Conservation (phyloP, 1,140 invertebrate genomes). For the Triops longicaudatus region DNA sequence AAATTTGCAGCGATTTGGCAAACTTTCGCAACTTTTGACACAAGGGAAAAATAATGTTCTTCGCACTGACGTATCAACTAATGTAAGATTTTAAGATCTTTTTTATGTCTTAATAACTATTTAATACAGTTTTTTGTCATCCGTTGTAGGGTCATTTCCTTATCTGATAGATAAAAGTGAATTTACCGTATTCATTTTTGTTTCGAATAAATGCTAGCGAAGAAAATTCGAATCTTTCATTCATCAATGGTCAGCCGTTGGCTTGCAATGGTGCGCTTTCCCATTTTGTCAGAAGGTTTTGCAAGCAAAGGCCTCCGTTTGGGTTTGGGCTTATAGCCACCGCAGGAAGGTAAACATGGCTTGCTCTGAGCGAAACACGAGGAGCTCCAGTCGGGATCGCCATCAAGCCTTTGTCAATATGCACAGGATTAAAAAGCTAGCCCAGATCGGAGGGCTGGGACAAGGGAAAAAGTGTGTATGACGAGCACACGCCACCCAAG, state of each 20-base stretch:
- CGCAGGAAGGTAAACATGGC: background rate
- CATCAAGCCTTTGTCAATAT: conserved; percentile 15
- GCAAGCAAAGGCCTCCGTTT: background rate
- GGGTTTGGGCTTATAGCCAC: background rate
- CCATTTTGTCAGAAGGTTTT: background rate
- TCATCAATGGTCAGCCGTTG: background rate
- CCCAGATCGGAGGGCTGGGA: background rate
- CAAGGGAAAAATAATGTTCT: no score
- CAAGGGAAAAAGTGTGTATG: background rate
- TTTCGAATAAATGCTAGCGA: no score
- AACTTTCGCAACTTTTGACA: no score
- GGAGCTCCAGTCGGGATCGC: background rate
- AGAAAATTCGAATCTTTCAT: no score
- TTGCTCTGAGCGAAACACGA: background rate
- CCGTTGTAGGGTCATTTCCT: no score
- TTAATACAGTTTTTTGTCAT: no score
- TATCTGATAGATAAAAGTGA: no score
- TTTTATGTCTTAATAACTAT: no score
- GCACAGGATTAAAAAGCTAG: background rate
- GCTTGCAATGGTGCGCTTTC: background rate
- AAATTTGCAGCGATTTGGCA: no score
- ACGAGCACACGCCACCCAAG: background rate
- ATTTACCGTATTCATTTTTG: no score
- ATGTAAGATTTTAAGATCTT: no score
- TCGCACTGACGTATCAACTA: no score